Base-by-base conservation (phyloP, 2,888 invertebrate species). In the Cryptocheilus praepositus region DNA sequence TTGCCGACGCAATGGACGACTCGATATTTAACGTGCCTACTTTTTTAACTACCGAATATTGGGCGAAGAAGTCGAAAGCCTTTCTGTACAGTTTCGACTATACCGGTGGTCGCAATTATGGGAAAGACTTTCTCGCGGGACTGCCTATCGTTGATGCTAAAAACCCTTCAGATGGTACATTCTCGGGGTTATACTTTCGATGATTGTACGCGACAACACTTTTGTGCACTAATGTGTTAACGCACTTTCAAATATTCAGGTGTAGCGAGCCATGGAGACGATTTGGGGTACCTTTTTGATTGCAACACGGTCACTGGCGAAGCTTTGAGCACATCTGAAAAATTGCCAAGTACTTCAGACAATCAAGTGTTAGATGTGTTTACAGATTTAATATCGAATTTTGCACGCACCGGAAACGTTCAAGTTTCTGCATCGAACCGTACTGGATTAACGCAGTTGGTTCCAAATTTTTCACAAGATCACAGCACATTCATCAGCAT, bases 1-100 rank as follows among this genome's bases (percentile, higher is more conserved):
- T 93, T 13, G 90, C 91, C 7, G 92, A 93, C 87, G 92, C 91
- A 61, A 91, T 93, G 74, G 90, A 92, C 22, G 95, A 95, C 83
- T 94, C 94, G 0, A 85, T 95, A 18, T 95, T 95, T 83, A 95
- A 95, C 83, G 91, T 94, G 60, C 95, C 95, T 0, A 94, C 94
- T 0, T 94, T 93, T 83, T 89, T 94, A 57, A 93, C 93, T 4
- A 93, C 93, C 0, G 90, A 92, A 71, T 90, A 92, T n/a, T 95
- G 95, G 95, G 85, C 90, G 0, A 92, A 92, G 68, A 88, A 90
- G 55, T 91, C 92, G 0, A 91, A 93, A 0, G 91, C 94, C 0
- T 95, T 90, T 83, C 90, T 95, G 61, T 95, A 95, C 86, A 93
- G 93, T 82, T 95, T 95, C 83, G 95, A 95, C 77, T 93, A 95